Evolutionary conservation across 2,888 invertebrate genomes (phyloP).

Genomic region (Drosophila mercatorum): DNA sequence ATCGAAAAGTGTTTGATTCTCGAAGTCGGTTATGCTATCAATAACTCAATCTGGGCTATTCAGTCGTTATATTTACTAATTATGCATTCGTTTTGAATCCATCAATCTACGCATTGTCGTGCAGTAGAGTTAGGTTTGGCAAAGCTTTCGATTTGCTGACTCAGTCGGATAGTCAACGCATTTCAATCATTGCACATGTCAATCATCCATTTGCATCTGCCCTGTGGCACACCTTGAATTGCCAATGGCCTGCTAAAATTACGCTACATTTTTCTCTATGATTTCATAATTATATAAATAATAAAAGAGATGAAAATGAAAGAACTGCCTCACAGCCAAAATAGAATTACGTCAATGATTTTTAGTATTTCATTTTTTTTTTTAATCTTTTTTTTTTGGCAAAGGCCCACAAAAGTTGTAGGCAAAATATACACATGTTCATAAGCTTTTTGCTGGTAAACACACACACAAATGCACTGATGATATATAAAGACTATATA

Average conservation of each 20-base stretch:
- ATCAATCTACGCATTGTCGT: constrained; percentile 9
- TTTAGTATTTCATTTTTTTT: constrained; percentile 23
- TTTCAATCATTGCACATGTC: constrained; percentile 40
- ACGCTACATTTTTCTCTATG: constrained; percentile 55
- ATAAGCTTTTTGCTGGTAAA: constrained; percentile 45
- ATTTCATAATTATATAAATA: constrained; percentile 81
- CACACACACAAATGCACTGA: constrained; percentile 22
- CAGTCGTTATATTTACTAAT: background rate
- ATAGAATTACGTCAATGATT: constrained; percentile 73
- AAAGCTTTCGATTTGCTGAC: background rate
- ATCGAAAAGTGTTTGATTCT: background rate
- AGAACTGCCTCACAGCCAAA: constrained; percentile 33
- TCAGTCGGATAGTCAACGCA: constrained; percentile 20
- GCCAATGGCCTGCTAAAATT: constrained; percentile 27
- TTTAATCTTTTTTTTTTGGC: constrained; percentile 63
- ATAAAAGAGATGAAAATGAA: constrained; percentile 18
- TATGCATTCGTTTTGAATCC: background rate
- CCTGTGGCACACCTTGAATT: constrained; percentile 11
- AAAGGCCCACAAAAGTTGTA: constrained; percentile 66
- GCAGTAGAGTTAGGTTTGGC: too few relatives aligned
- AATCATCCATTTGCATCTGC: constrained; percentile 4
- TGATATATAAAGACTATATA: background rate
- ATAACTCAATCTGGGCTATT: constrained; percentile 11
- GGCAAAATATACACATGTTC: constrained; percentile 62
- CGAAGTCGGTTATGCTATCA: background rate